Evolutionary conservation across 2,113 vertebrate genomes (phyloP).

Genomic region (Rhinogobius similis): DNA sequence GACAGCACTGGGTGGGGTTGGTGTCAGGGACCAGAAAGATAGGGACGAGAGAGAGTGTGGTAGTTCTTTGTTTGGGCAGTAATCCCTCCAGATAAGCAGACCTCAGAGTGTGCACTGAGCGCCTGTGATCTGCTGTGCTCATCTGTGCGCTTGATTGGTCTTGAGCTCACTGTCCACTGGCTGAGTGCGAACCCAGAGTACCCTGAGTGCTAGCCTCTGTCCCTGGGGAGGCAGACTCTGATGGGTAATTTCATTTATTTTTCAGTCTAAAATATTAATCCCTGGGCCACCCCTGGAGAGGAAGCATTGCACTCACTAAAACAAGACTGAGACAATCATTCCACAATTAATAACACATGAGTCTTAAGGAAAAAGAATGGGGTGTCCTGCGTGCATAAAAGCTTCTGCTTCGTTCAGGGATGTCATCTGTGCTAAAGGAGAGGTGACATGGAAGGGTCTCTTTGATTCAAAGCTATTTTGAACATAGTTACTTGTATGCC

Average conservation of each 20-base stretch:
- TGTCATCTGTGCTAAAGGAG: conserved; percentile 44
- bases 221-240: conserved; percentile 72
- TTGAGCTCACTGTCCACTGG: conserved; percentile 69
- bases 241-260: conserved; percentile 81
- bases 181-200: conserved; percentile 72
- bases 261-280: conserved; percentile 80
- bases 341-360: conserved; percentile 79
- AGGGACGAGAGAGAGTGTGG: conserved; percentile 24
- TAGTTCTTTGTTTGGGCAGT: conserved; percentile 67
- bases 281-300: conserved; percentile 66
- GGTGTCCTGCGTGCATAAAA: conserved; percentile 52
- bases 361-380: conserved; percentile 54
- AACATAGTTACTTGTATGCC: not conserved
- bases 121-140: conserved; percentile 58
- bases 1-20: conserved; percentile 51
- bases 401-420: conserved; percentile 36
- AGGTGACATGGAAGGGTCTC: conserved; percentile 37
- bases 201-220: conserved; percentile 71
- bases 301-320: conserved; percentile 75
- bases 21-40: conserved; percentile 46
- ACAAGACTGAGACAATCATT: conserved; percentile 74
- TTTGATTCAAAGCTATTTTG: conserved; percentile 40
- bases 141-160: conserved; percentile 70
- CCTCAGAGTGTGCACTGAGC: conserved; percentile 52
- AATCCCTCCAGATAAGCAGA: conserved; percentile 57